Evolutionary conservation across 2,113 vertebrate species (phyloP).

Genomic region (Ammodytes dubius): DNA sequence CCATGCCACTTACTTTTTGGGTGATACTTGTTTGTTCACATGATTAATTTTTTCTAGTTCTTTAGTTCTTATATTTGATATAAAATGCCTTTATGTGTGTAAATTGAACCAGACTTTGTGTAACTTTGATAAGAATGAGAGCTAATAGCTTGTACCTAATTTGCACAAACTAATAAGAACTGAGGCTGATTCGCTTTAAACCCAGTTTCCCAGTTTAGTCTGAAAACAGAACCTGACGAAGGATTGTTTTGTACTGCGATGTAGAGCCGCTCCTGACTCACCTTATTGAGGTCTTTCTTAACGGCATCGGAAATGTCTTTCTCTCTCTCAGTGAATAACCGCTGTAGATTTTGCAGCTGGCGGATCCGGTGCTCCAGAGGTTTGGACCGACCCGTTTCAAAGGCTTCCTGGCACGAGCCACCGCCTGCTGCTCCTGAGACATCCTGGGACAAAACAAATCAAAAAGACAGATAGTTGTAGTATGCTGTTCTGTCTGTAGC

Average conservation of each 20-base stretch:
- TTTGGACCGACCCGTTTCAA: slow-evolving; percentile 85
- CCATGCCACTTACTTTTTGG: neutral
- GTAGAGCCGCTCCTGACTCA: slow-evolving; percentile 52
- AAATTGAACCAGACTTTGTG: neutral
- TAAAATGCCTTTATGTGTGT: neutral
- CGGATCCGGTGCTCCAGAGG: slow-evolving; percentile 86
- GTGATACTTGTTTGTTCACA: neutral
- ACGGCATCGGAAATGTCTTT: slow-evolving; percentile 85
- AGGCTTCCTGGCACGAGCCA: slow-evolving; percentile 88
- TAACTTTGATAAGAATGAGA: neutral
- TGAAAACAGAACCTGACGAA: neutral
- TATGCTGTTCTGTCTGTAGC: neutral
- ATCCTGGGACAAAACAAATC: slow-evolving; percentile 73
- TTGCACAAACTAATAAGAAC: neutral
- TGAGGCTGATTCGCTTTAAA: neutral
- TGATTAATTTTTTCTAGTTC: neutral
- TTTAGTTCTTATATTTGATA: neutral
- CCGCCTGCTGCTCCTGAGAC: slow-evolving; percentile 80
- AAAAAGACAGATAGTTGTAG: neutral
- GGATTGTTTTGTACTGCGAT: neutral
- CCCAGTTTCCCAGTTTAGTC: neutral
- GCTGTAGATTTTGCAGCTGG: slow-evolving; percentile 89
- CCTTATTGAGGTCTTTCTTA: slow-evolving; percentile 90
- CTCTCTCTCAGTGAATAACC: slow-evolving; percentile 85
- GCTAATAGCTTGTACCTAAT: neutral